Percentiles rank a stretch among this genome's conserved stretches.
These are phyloP conservation scores for Prunella himalayana DNA, from an alignment of 2,113 vertebrate genomes.

Conservation along the genomic window DNA sequence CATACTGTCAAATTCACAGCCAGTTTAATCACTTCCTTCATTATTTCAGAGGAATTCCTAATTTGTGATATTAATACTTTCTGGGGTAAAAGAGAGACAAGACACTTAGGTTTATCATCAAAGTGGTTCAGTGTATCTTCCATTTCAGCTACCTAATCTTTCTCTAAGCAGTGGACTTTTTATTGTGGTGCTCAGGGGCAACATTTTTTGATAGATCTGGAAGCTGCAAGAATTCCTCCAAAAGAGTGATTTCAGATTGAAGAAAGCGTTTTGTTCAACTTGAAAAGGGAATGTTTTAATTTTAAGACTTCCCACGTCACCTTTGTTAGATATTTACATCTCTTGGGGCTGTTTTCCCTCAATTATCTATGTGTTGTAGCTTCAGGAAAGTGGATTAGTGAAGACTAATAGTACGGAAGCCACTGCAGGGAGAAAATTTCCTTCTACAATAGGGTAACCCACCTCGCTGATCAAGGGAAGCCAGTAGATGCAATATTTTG, in stretches of 20 bases:
- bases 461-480: neutral
- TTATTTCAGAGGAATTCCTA: neutral
- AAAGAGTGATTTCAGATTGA: neutral
- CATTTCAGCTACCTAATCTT: neutral
- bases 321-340: neutral
- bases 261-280: neutral
- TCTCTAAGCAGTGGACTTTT: neutral
- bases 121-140: neutral
- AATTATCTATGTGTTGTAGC: neutral
- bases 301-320: neutral
- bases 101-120: neutral
- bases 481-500: neutral
- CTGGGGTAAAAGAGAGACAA: neutral
- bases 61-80: neutral
- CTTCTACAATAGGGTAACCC: neutral
- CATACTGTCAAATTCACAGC: neutral
- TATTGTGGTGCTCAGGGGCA: neutral
- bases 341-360: neutral
- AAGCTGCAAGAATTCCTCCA: neutral
- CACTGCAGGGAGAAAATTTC: neutral
- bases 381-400: neutral
- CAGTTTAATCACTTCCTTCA: neutral
- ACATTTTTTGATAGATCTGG: neutral
- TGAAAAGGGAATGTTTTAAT: neutral
- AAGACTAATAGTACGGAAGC: neutral